Evolutionary conservation across 2,888 invertebrate genomes (phyloP).

Genomic region (Erpobdella octoculata): DNA sequence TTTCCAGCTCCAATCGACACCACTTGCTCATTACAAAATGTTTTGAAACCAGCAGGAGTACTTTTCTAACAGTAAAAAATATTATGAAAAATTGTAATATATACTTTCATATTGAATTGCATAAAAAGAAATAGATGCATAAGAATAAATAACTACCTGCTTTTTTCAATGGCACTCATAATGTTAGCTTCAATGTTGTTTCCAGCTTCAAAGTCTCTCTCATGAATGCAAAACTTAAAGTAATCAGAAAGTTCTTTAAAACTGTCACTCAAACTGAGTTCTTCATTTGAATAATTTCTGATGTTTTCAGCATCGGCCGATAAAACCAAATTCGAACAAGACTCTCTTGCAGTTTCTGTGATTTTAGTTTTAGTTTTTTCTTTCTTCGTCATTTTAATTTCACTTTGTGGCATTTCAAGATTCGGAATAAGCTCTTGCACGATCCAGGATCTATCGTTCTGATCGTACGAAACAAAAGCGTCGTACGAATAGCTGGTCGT

Average conservation of each 20-base stretch:
- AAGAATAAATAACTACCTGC: constrained; percentile 13
- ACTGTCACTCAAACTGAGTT: neutral
- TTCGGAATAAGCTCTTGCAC: constrained; percentile 11
- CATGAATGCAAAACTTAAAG: constrained; percentile 16
- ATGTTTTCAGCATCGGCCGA: neutral
- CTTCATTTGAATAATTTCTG: no score
- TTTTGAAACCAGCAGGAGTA: constrained; percentile 7
- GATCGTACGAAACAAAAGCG: constrained; percentile 19
- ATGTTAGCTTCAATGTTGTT: constrained; percentile 16
- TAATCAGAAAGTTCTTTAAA: neutral
- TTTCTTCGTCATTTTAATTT: neutral
- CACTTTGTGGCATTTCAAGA: neutral
- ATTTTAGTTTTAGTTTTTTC: neutral
- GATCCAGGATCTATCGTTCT: constrained; percentile 16
- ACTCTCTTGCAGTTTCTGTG: neutral
- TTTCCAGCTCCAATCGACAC: constrained; percentile 22
- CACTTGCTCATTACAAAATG: constrained; percentile 24
- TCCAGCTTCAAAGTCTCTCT: constrained; percentile 23
- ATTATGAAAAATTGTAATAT: neutral
- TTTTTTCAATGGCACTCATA: constrained; percentile 11
- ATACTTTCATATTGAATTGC: neutral
- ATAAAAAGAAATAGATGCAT: no score
- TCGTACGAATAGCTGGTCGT: constrained; percentile 1
- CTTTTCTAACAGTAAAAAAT: constrained; percentile 10
- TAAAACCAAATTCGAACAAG: neutral